These are phyloP conservation scores for Syngnathus floridae DNA, from an alignment of 2,113 vertebrate species.

Conservation along the genomic window DNA sequence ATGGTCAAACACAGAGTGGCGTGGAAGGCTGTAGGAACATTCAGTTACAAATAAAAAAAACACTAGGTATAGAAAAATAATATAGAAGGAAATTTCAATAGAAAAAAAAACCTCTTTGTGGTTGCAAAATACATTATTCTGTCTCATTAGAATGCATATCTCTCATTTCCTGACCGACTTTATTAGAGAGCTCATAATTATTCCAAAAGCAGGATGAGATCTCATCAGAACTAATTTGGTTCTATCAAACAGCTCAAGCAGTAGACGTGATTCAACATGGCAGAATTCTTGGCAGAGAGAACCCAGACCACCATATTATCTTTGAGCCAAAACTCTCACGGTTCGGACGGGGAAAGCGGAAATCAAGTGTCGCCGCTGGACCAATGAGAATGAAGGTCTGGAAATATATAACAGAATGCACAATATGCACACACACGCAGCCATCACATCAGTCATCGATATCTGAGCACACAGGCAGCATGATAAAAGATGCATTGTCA, in stretches of 20 bases:
- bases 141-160: slow-evolving; percentile 30
- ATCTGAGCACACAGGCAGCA: slow-evolving; percentile 32
- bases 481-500: slow-evolving; percentile 58
- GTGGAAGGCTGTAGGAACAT: too few relatives aligned
- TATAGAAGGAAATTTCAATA: too few relatives aligned
- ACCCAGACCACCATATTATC: slow-evolving; percentile 49
- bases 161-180: slow-evolving; percentile 51
- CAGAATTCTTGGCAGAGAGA: slow-evolving; percentile 28
- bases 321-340: slow-evolving; percentile 62
- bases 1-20: slow-evolving; percentile 22
- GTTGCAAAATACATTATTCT: background rate
- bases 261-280: slow-evolving; percentile 57
- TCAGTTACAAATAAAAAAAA: too few relatives aligned
- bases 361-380: slow-evolving; percentile 19
- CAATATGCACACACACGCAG: slow-evolving; percentile 7
- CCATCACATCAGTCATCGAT: slow-evolving; percentile 39
- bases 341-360: slow-evolving; percentile 59
- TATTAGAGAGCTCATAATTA: slow-evolving; percentile 50
- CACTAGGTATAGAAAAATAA: too few relatives aligned
- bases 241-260: slow-evolving; percentile 43
- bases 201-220: slow-evolving; percentile 47
- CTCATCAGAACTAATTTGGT: slow-evolving; percentile 50
- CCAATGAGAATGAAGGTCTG: slow-evolving; percentile 5
- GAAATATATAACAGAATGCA: slow-evolving; percentile 2
- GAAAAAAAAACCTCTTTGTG: background rate